These are phyloP conservation scores for Characodon lateralis DNA, from an alignment of 2,797 vertebrate species.

Conservation along the genomic window DNA sequence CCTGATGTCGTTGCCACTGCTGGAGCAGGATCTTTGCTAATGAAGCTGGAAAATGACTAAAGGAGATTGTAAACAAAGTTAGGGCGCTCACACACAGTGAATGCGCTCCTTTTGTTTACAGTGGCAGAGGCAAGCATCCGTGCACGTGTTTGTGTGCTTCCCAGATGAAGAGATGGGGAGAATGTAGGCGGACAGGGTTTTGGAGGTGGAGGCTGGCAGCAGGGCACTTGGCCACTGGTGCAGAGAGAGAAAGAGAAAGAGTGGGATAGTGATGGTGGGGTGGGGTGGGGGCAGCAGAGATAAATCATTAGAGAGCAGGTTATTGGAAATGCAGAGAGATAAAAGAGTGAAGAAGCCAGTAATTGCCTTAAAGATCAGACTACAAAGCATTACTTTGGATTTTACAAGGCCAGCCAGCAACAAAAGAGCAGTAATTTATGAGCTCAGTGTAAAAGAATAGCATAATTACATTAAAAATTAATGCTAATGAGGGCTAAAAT, in stretches of 20 bases:
- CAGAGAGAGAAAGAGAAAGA: slow-evolving; percentile 53
- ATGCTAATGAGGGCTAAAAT: slow-evolving; percentile 99
- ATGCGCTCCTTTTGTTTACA: slow-evolving; percentile 43
- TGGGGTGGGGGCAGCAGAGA: slow-evolving; percentile 69
- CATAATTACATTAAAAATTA: slow-evolving; percentile 99
- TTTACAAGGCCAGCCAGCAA: slow-evolving; percentile 99
- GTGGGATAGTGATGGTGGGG: slow-evolving; percentile 18
- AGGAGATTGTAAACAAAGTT: slow-evolving; percentile 70
- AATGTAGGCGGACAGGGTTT: slow-evolving; percentile 71
- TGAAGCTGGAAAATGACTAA: slow-evolving; percentile 70
- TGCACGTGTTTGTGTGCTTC: slow-evolving; percentile 57
- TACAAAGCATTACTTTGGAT: slow-evolving; percentile 99
- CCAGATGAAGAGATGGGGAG: slow-evolving; percentile 65
- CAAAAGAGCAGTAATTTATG: slow-evolving; percentile 99
- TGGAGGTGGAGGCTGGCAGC: slow-evolving; percentile 65
- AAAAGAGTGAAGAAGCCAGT: slow-evolving; percentile 92
- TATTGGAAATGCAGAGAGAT: slow-evolving; percentile 91
- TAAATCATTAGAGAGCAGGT: slow-evolving; percentile 90
- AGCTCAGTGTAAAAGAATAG: slow-evolving; percentile 99
- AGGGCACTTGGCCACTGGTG: slow-evolving; percentile 73
- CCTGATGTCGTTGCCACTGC: slow-evolving; percentile 61
- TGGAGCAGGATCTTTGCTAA: slow-evolving; percentile 65
- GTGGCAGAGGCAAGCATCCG: slow-evolving; percentile 41
- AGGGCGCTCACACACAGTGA: slow-evolving; percentile 19
- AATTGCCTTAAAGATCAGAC: slow-evolving; percentile 99